Base-by-base conservation (phyloP, 2,888 invertebrate genomes). In the Chloroclystis v-ata region DNA sequence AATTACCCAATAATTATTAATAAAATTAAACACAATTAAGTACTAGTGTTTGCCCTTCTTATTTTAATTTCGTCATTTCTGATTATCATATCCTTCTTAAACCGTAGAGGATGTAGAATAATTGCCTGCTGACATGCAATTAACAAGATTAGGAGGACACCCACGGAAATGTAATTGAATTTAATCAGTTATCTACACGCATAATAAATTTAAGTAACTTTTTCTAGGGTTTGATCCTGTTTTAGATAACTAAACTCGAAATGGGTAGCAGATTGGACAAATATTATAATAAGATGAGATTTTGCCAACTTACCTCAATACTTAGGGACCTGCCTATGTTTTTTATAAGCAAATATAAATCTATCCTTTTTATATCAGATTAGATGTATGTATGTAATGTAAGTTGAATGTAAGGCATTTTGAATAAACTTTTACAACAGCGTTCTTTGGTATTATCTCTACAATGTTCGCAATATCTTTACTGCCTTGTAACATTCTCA, bases 131-230 rank as follows among this genome's bases (percentile, higher is more conserved):
- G 47, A 46, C 44, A 46, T 48, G 40, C 30, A 63, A 65, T 46
- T 44, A 56, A 48, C 43, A 40, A 43, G 39, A 64, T 63, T 48
- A 52, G 54, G 57, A 56, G 64, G 61, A 68, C 73, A 71, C 72
- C 70, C 69, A 68, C 66, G 51, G 64, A 54, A 66, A 60, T 56
- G 41, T 70, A 73, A 74, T 73, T 73, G 66, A 75, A 68, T 68
- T 60, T 61, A 67, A 61, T 70, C 63, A 55, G 57, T 61, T 60
- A 61, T 57, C 53, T 41, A 55, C 55, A 55, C 50, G 42, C 40
- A 50, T 43, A 59, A 52, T 57, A 55, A 53, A 52, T 52, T 52
- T 20, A 20, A 20, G 3, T 48, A 37, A 38, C 38, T 55, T 42
- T 51, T 55, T 51, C 40, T 43, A 43, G 49, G 28, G 12, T 37